phyloP scores from a whole-genome alignment of 2,797 vertebrate genomes.

The Aulostomus chinensis region DNA sequence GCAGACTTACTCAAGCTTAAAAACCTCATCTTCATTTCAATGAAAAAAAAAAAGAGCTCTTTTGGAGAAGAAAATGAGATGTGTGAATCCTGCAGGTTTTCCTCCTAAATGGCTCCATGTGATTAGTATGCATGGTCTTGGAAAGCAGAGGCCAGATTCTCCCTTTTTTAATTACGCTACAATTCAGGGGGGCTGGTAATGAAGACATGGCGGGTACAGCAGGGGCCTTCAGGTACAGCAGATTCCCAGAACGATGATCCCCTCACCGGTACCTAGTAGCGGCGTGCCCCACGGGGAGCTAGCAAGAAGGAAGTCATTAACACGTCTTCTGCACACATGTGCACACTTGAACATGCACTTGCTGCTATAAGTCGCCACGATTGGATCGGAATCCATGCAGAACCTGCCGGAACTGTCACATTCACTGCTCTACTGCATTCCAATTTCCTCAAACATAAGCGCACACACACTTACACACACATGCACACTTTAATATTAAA shows the following conservation, averaged over 20 bases:
- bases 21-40: slow-evolving; percentile 74
- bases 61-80: slow-evolving; percentile 74
- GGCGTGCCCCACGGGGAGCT: slow-evolving; percentile 28
- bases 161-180: slow-evolving; percentile 69
- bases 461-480: slow-evolving; percentile 24
- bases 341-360: slow-evolving; percentile 43
- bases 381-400: slow-evolving; percentile 58
- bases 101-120: slow-evolving; percentile 58
- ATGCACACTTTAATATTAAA: slow-evolving; percentile 73
- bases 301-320: slow-evolving; percentile 56
- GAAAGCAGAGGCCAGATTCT: slow-evolving; percentile 48
- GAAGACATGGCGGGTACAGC: slow-evolving; percentile 29
- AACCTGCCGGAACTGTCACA: slow-evolving; percentile 70
- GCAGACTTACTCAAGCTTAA: slow-evolving; percentile 72
- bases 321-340: slow-evolving; percentile 30
- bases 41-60: slow-evolving; percentile 65
- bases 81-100: slow-evolving; percentile 74
- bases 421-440: slow-evolving; percentile 80
- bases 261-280: slow-evolving; percentile 39
- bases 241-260: slow-evolving; percentile 52
- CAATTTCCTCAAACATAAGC: slow-evolving; percentile 75
- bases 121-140: slow-evolving; percentile 71
- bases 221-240: slow-evolving; percentile 40
- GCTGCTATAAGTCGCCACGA: slow-evolving; percentile 32
- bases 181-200: slow-evolving; percentile 27